Conservation (phyloP, 2,113 vertebrate genomes). For the Myrmecobius fasciatus region DNA sequence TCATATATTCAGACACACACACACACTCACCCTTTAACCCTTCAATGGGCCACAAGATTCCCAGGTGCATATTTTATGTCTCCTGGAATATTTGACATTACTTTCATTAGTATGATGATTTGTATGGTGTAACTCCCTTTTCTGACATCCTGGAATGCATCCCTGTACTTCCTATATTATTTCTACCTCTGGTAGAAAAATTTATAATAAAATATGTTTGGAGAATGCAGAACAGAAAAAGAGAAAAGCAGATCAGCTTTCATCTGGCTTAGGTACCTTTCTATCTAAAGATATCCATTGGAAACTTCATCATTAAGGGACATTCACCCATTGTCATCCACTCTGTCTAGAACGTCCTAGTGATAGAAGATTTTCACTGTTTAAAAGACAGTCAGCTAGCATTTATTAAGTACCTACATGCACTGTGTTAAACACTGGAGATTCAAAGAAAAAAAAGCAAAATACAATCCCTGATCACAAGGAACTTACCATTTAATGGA, state of each 20-base stretch:
- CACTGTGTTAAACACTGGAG: background rate
- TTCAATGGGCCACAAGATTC: background rate
- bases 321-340: background rate
- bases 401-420: background rate
- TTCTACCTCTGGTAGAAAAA: background rate
- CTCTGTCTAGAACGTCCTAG: background rate
- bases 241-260: background rate
- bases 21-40: background rate
- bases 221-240: background rate
- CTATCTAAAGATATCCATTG: background rate
- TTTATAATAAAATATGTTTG: background rate
- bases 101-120: background rate
- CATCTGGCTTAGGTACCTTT: background rate
- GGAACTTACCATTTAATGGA: background rate
- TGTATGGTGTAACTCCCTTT: background rate
- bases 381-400: background rate
- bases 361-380: background rate
- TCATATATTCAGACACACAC: background rate
- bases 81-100: background rate
- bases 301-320: background rate
- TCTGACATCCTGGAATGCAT: background rate
- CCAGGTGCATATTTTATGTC: background rate
- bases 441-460: background rate
- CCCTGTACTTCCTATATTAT: rapidly evolving
- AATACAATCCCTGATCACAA: background rate